Conservation (phyloP, 2,797 vertebrate species). For the Glossophaga mutica region DNA sequence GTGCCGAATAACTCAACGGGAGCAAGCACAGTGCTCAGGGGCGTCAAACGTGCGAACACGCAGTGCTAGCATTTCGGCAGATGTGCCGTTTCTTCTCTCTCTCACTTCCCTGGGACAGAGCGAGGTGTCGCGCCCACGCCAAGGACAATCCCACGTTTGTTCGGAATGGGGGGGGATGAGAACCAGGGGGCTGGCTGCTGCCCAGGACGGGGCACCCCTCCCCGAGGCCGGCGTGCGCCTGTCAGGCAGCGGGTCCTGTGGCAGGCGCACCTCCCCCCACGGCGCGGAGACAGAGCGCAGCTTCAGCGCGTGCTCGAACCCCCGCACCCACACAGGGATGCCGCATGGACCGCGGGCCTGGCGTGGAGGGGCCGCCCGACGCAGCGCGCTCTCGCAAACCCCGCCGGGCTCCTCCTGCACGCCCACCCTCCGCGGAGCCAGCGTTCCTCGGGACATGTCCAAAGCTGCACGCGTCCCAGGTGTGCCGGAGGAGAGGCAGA, state of each 20-base stretch:
- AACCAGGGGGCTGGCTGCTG: neutral
- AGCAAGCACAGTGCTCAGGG: no score
- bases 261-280: accelerated
- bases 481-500: conserved; percentile 30
- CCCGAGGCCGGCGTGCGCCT: accelerated
- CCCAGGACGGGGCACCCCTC: neutral
- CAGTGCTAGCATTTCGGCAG: accelerated
- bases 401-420: neutral
- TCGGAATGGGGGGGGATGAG: neutral
- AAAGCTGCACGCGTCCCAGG: conserved; percentile 34
- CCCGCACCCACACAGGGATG: accelerated
- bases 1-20: neutral
- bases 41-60: accelerated
- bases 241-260: accelerated
- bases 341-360: neutral
- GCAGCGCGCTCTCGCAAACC: neutral
- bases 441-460: conserved; percentile 34
- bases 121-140: accelerated
- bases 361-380: accelerated
- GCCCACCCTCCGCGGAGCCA: conserved; percentile 18
- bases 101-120: neutral
- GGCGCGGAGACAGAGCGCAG: neutral
- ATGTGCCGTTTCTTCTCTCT: neutral
- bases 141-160: neutral
- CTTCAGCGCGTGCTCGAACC: neutral